Conservation (phyloP, 2,113 vertebrate genomes). For the Paraplagusia blochii region DNA sequence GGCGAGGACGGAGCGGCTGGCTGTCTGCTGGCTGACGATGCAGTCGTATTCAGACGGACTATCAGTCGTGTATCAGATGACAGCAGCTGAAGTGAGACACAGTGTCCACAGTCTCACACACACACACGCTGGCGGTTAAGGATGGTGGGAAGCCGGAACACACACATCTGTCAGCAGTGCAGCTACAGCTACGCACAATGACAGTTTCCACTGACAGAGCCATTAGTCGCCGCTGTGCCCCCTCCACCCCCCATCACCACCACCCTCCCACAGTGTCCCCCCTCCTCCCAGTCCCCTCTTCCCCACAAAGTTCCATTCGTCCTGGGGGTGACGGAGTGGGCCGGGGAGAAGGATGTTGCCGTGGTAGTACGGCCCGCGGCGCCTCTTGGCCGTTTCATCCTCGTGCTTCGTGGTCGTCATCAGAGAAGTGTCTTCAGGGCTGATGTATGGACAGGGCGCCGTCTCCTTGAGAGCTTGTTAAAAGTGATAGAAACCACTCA, state of each 20-base stretch:
- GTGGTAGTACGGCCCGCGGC: slow-evolving; percentile 46
- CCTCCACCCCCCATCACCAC: slow-evolving; percentile 1
- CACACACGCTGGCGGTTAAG: slow-evolving; percentile 16
- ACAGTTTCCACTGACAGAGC: slow-evolving; percentile 64
- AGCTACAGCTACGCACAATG: slow-evolving; percentile 50
- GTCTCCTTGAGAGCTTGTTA: slow-evolving; percentile 74
- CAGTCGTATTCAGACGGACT: slow-evolving; percentile 65
- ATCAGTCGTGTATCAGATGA: slow-evolving; percentile 68
- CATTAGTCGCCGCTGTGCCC: slow-evolving; percentile 50
- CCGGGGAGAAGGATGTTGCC: slow-evolving; percentile 50
- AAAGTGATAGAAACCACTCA: slow-evolving; percentile 65
- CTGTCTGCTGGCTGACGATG: slow-evolving; percentile 65
- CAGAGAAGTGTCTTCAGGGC: slow-evolving; percentile 49
- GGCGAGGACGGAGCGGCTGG: slow-evolving; percentile 31
- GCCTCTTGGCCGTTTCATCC: slow-evolving; percentile 52
- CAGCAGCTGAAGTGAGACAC: slow-evolving; percentile 72
- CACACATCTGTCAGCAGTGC: slow-evolving; percentile 56
- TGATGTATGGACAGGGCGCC: slow-evolving; percentile 60
- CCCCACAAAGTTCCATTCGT: no score
- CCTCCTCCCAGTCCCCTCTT: no score
- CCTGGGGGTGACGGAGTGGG: no score
- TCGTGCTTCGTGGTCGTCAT: slow-evolving; percentile 21
- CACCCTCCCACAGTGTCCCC: no score
- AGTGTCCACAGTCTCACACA: slow-evolving; percentile 33
- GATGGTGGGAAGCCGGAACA: slow-evolving; percentile 48